Percentiles rank a stretch among this genome's conserved stretches.
Conservation (phyloP, 2,113 vertebrate species). For the Gallinago jamesoni region DNA sequence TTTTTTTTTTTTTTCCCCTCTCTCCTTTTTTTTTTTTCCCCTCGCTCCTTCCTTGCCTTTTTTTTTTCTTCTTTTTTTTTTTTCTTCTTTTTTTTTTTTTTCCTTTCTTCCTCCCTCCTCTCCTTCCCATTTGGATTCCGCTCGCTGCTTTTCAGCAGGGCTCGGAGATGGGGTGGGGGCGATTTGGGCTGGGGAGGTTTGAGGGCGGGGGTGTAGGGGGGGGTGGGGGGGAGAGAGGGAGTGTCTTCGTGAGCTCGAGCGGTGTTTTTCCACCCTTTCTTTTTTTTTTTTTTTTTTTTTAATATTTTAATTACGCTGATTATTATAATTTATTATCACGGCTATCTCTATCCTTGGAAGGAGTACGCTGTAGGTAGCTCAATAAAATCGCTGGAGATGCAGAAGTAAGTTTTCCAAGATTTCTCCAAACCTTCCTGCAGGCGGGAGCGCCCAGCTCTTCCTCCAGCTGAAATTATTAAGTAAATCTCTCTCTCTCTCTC, state of each 20-base stretch:
- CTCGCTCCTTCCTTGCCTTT: background rate
- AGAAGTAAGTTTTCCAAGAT: constrained; percentile 49
- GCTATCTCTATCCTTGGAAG: background rate
- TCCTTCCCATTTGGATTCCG: background rate
- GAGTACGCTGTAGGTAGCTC: background rate
- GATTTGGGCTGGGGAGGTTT: constrained; percentile 25
- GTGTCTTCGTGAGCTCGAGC: constrained; percentile 47
- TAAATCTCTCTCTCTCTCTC: background rate
- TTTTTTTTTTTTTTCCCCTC: background rate
- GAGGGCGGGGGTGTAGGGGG: too few species aligned
- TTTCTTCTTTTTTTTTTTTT: background rate
- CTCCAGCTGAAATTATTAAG: background rate
- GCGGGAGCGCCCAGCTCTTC: background rate
- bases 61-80: too few species aligned
- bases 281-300: background rate
- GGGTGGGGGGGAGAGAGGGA: constrained; percentile 56
- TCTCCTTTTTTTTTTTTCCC: background rate
- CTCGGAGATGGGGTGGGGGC: constrained; percentile 55
- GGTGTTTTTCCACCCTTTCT: constrained; percentile 44
- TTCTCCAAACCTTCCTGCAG: constrained; percentile 22
- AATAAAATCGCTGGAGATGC: background rate
- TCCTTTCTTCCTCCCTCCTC: background rate
- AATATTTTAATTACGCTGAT: constrained; percentile 5
- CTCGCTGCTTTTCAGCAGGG: constrained; percentile 21
- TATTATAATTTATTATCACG: background rate